Base-by-base conservation (phyloP, 2,797 vertebrate genomes). In the Cyprinella venusta region DNA sequence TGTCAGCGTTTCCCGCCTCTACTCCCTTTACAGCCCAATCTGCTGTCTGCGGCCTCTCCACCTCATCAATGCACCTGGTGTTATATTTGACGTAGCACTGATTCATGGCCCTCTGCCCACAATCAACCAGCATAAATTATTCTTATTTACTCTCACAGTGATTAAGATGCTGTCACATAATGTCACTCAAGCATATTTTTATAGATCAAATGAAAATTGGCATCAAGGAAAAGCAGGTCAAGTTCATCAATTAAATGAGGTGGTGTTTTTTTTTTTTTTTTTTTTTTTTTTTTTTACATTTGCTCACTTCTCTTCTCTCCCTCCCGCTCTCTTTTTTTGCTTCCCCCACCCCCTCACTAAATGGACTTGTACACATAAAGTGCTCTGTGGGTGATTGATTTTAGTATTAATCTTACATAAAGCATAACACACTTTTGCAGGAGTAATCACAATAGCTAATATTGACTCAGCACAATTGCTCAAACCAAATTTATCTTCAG, bases 111-210 rank as follows among this genome's bases (percentile, higher is more conserved):
- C 89, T 84, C 24, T 65, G 91, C 91, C 93, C 91, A 92, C 91
- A 93, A 94, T 94, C 92, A 94, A 94, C 91, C 92, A 92, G 93
- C 92, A 94, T 95, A 94, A 95, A 95, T 95, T 94, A 95, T 93
- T 94, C 94, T 94, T 95, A 95, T 95, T 95, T 95, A 94, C 93
- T 93, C 93, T 93, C 91, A 91, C 91, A 92, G 92, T 94, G 94
- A 95, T 95, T 94, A 95, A 94, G 93, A 94, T 94, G 92, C 94
- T 91, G 91, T 94, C 93, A 94, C 93, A 93, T 94, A 95, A 93
- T 94, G 93, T 94, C 95, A 94, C 91, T 93, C 93, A 92, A 93
- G 94, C 92, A 94, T 94, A 92, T 93, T 95, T 95, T 94, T 94
- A 94, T 93, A 92, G 92, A 94, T 94, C 93, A 94, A 94, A 94